Conservation (phyloP, 2,797 vertebrate genomes). For the Pempheris klunzingeri region DNA sequence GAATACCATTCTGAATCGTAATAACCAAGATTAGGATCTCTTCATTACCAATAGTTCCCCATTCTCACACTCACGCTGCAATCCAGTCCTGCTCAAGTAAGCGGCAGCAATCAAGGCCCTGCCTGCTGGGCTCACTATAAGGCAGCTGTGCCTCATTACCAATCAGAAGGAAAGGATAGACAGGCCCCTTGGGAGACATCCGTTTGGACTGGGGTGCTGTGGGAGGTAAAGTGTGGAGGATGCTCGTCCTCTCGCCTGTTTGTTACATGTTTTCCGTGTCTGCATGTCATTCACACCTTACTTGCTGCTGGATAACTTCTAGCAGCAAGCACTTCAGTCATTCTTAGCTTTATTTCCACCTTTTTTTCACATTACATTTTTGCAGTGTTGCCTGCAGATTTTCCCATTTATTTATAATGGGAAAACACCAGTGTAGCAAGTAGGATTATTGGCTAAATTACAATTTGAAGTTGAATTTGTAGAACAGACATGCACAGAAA, state of each 20-base stretch:
- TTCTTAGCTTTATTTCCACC: slow-evolving; percentile 1
- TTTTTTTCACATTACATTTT: slow-evolving; percentile 14
- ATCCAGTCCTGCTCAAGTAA: slow-evolving; percentile 55
- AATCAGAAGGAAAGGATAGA: slow-evolving; percentile 67
- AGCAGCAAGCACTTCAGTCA: no score
- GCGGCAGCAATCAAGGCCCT: slow-evolving; percentile 65
- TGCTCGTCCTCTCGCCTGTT: slow-evolving; percentile 38
- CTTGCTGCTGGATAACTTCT: slow-evolving; percentile 37
- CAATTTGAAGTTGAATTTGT: no score
- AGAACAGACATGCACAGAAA: no score
- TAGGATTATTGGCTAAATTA: no score
- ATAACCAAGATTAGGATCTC: slow-evolving; percentile 53
- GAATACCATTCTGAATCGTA: slow-evolving; percentile 42
- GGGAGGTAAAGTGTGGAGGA: slow-evolving; percentile 35
- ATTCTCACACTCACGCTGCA: slow-evolving; percentile 32
- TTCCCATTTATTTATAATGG: slow-evolving; percentile 1
- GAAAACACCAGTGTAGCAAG: slow-evolving; percentile 18
- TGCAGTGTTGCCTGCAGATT: slow-evolving; percentile 9
- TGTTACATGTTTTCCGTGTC: slow-evolving; percentile 11
- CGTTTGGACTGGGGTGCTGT: slow-evolving; percentile 44
- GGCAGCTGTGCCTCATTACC: slow-evolving; percentile 77
- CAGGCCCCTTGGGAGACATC: slow-evolving; percentile 54
- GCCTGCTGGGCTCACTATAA: slow-evolving; percentile 71
- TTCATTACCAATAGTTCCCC: slow-evolving; percentile 56
- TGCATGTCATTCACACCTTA: slow-evolving; percentile 38